Base-by-base conservation (phyloP, 2,888 invertebrate species). In the Drosophila nigricruria region DNA sequence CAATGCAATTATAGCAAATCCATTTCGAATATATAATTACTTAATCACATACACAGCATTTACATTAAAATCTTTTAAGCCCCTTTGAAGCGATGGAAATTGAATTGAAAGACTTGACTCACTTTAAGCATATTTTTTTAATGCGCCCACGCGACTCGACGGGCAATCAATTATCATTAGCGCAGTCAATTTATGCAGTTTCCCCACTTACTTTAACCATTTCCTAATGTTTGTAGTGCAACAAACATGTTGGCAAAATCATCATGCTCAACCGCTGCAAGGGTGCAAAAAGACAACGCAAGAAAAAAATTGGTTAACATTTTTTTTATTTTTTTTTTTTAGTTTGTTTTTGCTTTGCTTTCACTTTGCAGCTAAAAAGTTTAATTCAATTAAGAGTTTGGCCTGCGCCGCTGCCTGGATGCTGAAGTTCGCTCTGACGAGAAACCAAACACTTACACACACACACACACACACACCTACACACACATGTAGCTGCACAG, bases 361-460 rank as follows among this genome's bases (percentile, higher is more conserved):
- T 40, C 43, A 47, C 60, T 79, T 74, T 70, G 64, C 50, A 67
- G 79, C 79, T 69, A 70, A 80, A 83, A 82, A 82, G 78, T 82
- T 83, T 83, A 83, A 82, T 82, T 82, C 72, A 82, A 83, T 82
- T 82, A 82, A 83, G 81, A 81, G 78, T 76, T 81, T 67, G 61
- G 75, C 50, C 66, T 56, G 65, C 40, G 40, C 65, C 50, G 50
- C 67, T 73, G 77, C 65, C 77, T 77, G 69, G 60, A 42, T 57
- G 45, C 43, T 43, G 62, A 49, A 77, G 50, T 49, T 73, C 52
- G 58, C 54, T 70, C 68, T 70, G 74, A 56, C 66, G 70, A 69
- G 68, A 67, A 76, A 66, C 66, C 79, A 72, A 62, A 68, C 66
- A 74, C 50, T 61, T 61, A 52, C 54, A 63, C 50, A 50, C 40